phyloP scores from a whole-genome alignment of 2,797 vertebrate species.

The Sandelia bainsii region DNA sequence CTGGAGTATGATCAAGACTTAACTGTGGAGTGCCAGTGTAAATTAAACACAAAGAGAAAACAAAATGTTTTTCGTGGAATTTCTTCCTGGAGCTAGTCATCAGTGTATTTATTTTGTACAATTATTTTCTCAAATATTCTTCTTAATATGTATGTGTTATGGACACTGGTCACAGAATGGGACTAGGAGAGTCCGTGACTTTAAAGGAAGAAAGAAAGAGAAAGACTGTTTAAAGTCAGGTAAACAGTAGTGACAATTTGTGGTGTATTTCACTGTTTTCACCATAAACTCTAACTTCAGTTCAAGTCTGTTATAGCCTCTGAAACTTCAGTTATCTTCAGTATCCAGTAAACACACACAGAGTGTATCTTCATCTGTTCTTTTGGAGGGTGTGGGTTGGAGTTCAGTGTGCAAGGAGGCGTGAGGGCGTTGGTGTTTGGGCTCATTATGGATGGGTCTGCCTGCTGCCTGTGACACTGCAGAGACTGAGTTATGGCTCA shows the following conservation, averaged over 20 bases:
- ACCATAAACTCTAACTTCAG: background rate
- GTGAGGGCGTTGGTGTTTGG: constrained; percentile 19
- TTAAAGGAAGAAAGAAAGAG: no score
- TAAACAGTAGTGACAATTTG: background rate
- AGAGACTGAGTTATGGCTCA: constrained; percentile 55
- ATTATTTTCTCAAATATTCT: background rate
- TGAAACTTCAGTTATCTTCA: background rate
- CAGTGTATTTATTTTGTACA: no score
- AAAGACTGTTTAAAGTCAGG: background rate
- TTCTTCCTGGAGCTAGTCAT: no score
- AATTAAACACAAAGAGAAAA: no score
- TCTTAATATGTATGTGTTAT: background rate
- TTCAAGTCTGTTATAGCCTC: background rate
- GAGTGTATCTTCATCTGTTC: constrained; percentile 29
- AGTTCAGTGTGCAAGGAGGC: background rate
- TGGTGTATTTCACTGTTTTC: background rate
- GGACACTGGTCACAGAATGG: background rate
- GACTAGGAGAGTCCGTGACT: no score
- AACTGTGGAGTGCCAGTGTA: no score
- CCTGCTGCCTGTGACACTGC: constrained; percentile 27
- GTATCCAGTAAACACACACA: constrained; percentile 2
- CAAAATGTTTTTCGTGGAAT: no score
- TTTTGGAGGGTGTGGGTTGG: background rate
- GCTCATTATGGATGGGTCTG: constrained; percentile 49
- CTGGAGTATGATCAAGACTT: no score